Evolutionary conservation across 2,888 invertebrate species (phyloP).

Genomic region (Onchidella celtica): DNA sequence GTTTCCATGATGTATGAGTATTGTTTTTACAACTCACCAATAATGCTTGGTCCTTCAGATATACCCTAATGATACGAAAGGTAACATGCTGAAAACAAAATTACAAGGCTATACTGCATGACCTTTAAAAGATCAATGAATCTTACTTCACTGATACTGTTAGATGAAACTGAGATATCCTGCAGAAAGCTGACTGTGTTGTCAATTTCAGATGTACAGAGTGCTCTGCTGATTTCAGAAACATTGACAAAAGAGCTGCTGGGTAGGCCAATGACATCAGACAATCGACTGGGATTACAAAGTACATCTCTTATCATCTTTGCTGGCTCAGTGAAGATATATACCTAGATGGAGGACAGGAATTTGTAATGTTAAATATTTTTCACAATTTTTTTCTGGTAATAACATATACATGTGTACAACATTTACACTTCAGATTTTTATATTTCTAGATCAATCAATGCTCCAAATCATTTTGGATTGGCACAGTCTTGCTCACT

Average conservation of each 20-base stretch:
- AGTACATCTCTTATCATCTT: constrained; percentile 51
- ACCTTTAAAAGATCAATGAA: background rate
- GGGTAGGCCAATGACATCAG: constrained; percentile 52
- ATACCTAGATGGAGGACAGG: constrained; percentile 48
- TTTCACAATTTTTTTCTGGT: too few species aligned
- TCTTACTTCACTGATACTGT: constrained; percentile 2
- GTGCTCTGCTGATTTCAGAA: constrained; percentile 33
- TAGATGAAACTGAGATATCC: constrained; percentile 19
- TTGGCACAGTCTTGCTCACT: too few species aligned
- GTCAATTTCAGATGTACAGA: constrained; percentile 47
- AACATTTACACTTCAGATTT: too few species aligned
- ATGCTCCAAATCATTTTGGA: too few species aligned
- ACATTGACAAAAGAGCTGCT: constrained; percentile 46
- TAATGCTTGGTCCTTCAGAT: too few species aligned
- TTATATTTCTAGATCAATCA: too few species aligned
- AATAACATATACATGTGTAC: too few species aligned
- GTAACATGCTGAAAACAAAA: too few species aligned
- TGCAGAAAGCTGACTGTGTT: constrained; percentile 42
- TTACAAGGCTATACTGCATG: background rate
- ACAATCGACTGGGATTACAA: constrained; percentile 53
- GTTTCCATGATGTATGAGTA: too few species aligned
- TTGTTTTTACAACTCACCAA: too few species aligned
- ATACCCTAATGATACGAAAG: too few species aligned
- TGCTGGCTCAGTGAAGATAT: constrained; percentile 53
- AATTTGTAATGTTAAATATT: too few species aligned